These are phyloP conservation scores for Calidris pugnax DNA, from an alignment of 2,113 vertebrate genomes.

Conservation along the genomic window DNA sequence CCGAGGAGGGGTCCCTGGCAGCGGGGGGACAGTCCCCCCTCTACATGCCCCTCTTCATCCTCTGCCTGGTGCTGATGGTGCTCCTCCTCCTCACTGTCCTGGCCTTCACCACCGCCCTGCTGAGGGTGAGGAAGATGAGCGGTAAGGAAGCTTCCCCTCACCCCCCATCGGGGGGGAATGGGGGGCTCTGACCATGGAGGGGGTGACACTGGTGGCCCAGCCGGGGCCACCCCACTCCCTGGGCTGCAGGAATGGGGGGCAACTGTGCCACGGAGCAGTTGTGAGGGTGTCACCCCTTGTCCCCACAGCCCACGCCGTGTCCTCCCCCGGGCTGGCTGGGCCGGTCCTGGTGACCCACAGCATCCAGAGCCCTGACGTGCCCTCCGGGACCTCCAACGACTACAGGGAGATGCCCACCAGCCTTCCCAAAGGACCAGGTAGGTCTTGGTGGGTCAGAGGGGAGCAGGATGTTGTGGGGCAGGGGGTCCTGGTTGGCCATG, in stretches of 20 bases:
- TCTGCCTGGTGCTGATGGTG: conserved; percentile 44
- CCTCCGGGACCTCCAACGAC: neutral
- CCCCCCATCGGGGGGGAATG: no score
- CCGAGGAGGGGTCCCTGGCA: fast-evolving
- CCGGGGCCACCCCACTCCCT: neutral
- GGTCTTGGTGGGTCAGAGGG: neutral
- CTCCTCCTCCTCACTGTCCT: conserved; percentile 58
- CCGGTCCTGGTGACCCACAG: neutral
- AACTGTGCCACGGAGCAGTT: neutral
- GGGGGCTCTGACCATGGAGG: neutral
- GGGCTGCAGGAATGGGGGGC: neutral
- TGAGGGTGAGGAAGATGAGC: conserved; percentile 52
- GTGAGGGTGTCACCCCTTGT: neutral
- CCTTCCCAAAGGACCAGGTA: conserved; percentile 71
- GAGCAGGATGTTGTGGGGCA: neutral
- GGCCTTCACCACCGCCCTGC: neutral
- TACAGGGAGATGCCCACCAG: conserved; percentile 38
- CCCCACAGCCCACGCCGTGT: neutral
- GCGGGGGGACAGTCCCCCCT: fast-evolving
- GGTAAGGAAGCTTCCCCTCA: conserved; percentile 1
- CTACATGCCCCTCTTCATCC: neutral
- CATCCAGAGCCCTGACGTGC: fast-evolving
- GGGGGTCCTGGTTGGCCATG: fast-evolving
- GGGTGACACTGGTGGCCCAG: neutral
- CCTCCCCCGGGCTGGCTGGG: neutral